phyloP scores from a whole-genome alignment of 2,888 invertebrate species.

The Noctua pronuba region DNA sequence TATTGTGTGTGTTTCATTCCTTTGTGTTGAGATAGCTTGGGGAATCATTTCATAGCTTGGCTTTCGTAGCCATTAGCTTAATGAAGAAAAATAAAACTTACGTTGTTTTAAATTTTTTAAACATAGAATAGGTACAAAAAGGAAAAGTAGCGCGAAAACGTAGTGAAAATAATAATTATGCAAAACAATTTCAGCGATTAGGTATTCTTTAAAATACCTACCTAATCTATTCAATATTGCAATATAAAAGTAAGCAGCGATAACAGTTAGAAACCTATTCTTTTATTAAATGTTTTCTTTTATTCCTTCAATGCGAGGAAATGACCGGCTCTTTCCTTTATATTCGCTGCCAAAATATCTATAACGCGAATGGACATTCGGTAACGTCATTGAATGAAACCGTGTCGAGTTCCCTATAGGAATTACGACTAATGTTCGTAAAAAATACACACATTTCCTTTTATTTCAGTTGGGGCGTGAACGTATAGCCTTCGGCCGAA shows the following conservation, averaged over 20 bases:
- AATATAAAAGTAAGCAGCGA: neutral
- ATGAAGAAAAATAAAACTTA: neutral
- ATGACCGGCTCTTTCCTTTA: constrained; percentile 50
- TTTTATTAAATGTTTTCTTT: constrained; percentile 18
- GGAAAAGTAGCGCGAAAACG: neutral
- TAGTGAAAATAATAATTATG: neutral
- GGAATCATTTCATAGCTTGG: constrained; percentile 13
- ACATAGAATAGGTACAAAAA: neutral
- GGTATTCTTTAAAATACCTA: neutral
- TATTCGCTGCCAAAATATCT: constrained; percentile 47
- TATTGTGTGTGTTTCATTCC: constrained; percentile 16
- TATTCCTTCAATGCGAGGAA: constrained; percentile 32
- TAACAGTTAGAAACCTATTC: constrained; percentile 3
- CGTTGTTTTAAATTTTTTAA: neutral
- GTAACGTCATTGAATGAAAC: constrained; percentile 58
- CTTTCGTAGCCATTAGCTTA: constrained; percentile 12
- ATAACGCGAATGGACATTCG: constrained; percentile 43
- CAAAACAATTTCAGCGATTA: neutral
- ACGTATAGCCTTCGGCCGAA: constrained; percentile 57
- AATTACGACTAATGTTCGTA: constrained; percentile 54
- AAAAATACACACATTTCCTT: constrained; percentile 58
- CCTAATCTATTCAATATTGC: neutral
- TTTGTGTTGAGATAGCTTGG: constrained; percentile 7
- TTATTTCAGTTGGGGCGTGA: constrained; percentile 53
- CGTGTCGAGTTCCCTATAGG: constrained; percentile 49